phyloP scores from a whole-genome alignment of 2,888 invertebrate genomes.

The Piscicola geometra region DNA sequence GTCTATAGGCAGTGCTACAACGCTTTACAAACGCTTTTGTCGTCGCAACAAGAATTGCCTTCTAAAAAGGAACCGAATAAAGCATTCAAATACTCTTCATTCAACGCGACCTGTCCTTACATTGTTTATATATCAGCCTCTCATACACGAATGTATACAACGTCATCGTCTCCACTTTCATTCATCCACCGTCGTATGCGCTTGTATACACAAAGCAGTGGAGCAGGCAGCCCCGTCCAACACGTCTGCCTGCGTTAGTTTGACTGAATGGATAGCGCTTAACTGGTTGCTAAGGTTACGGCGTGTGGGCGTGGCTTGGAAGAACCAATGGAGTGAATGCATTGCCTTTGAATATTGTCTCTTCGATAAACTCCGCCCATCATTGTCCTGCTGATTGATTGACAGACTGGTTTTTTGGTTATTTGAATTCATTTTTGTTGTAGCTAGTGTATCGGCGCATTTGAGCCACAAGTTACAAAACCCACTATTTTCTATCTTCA shows the following conservation, averaged over 20 bases:
- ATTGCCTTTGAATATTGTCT: neutral
- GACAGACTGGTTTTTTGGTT: neutral
- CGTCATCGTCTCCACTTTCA: neutral
- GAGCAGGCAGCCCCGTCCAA: neutral
- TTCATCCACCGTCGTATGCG: neutral
- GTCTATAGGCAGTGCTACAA: neutral
- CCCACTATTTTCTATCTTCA: no score
- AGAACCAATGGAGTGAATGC: neutral
- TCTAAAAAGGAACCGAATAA: neutral
- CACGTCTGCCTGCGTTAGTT: neutral
- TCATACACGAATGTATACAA: neutral
- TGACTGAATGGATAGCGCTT: neutral
- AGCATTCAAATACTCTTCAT: slow-evolving; percentile 7
- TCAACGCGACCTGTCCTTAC: neutral
- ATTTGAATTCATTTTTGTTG: no score
- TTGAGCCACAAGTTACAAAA: no score
- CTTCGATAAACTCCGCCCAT: neutral
- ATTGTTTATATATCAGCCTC: neutral
- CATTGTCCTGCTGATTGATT: neutral
- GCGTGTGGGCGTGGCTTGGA: neutral
- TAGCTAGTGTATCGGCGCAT: no score
- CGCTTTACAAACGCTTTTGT: neutral
- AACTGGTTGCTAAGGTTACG: slow-evolving; percentile 13
- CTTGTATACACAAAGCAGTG: neutral
- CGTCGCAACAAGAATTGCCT: neutral